Percentiles rank a stretch among this genome's conserved stretches.
phyloP scores from a whole-genome alignment of 2,797 vertebrate species.

The Alosa sapidissima region DNA sequence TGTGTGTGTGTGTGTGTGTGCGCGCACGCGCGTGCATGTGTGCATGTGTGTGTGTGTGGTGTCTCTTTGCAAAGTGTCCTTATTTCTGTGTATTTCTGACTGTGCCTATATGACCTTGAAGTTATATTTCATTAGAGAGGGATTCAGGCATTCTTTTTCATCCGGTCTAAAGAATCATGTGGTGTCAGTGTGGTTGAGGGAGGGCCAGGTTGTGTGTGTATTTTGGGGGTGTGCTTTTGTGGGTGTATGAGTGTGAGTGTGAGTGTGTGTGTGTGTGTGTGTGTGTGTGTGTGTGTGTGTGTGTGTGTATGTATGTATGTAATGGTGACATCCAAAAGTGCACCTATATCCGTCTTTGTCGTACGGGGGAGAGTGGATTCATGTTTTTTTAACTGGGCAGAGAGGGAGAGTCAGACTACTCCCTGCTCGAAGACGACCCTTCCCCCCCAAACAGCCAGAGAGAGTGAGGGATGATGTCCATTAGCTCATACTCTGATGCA shows the following conservation, averaged over 20 bases:
- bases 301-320: not conserved
- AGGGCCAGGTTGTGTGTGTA: not conserved
- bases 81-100: not conserved
- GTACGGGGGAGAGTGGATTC: conserved; percentile 53
- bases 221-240: not conserved
- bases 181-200: not conserved
- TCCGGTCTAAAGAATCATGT: not conserved
- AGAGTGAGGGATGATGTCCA: conserved; percentile 53
- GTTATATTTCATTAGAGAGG: not conserved
- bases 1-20: not conserved
- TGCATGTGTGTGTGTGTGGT: not conserved
- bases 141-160: not conserved
- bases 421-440: conserved; percentile 45
- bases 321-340: conserved; percentile 43
- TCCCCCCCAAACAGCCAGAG: conserved; percentile 22
- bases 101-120: conserved; percentile 7
- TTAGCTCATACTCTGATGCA: conserved; percentile 53
- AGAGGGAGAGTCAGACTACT: conserved; percentile 45
- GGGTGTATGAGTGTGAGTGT: not conserved
- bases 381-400: conserved; percentile 62
- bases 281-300: conserved; percentile 6
- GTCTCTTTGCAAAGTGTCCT: not conserved
- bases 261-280: not conserved
- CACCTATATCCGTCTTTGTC: conserved; percentile 56
- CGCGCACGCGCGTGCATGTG: not conserved